Evolutionary conservation across 2,113 vertebrate species (phyloP), one percentile per base, ranked within the genome.

Genomic region (Xerus inauris): DNA sequence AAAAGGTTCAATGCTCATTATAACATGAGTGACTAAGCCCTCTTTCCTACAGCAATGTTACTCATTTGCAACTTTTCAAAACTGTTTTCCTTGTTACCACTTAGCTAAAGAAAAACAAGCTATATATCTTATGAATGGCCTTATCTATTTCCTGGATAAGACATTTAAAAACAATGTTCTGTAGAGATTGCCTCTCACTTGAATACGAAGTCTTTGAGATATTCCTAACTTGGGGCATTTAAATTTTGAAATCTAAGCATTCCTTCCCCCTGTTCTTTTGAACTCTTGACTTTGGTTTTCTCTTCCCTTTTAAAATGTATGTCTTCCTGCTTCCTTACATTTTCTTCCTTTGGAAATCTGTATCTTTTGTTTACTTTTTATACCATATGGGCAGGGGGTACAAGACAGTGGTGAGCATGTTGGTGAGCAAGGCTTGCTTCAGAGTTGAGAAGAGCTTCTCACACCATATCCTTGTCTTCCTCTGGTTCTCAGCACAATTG

Each of bases 71-170:
- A 35, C 80, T 94, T 97, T 75, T 94, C 97, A 54, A 81, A 94
- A 76, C 73, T 92, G 24, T 91, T 98, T 93, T 98, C 93, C 97
- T 97, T 93, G 92, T 98, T 97, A 82, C 94, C 97, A 96, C 76
- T 95, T 88, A 97, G 92, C 98, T 98, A 93, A 92, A 98, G 95
- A 96, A 97, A 87, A 87, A 71, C 38, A 98, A 94, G 97, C 96
- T 97, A 92, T 97, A 96, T 94, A 93, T 98, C 97, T 97, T 98
- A 98, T 89, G 96, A 98, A 98, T 98, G 98, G 98, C 97, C 98
- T 98, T 98, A 98, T 97, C 97, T 98, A 98, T 98, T 94, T 95
- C 82, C 97, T 98, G 97, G 97, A 42, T 98, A 93, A 91, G 96
- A 95, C 96, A 95, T 97, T 98, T 95, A 97, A 95, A 75, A 91